Percentiles rank a stretch among this genome's conserved stretches.
These are phyloP conservation scores for Carduelis carduelis DNA, from an alignment of 2,797 vertebrate genomes.

Conservation along the genomic window DNA sequence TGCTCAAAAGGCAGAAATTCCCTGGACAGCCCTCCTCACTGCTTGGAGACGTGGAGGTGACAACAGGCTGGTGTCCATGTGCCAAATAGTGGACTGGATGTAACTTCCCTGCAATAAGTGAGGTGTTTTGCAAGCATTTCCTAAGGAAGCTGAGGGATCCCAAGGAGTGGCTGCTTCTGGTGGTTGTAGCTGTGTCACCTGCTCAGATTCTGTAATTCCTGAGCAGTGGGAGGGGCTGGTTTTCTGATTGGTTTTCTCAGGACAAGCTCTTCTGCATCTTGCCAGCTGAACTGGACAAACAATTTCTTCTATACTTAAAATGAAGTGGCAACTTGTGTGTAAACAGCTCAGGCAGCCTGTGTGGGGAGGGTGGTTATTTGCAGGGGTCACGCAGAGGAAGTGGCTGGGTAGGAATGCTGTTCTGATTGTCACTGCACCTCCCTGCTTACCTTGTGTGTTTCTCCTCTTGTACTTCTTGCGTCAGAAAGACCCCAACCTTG, in stretches of 20 bases:
- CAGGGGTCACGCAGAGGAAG: background rate
- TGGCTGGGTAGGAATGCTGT: background rate
- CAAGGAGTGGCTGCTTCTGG: background rate
- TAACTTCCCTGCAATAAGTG: background rate
- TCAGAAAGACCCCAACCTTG: background rate
- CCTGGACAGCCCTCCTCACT: background rate
- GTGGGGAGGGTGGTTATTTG: background rate
- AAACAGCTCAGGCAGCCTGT: background rate
- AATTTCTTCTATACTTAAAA: background rate
- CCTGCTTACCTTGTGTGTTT: background rate
- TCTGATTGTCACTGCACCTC: background rate
- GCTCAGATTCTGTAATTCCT: background rate
- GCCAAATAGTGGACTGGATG: background rate
- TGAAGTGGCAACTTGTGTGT: background rate
- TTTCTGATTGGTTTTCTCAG: background rate
- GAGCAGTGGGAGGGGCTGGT: background rate
- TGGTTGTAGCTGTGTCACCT: background rate
- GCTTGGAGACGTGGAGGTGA: background rate
- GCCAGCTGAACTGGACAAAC: slow-evolving; percentile 1
- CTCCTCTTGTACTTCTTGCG: background rate
- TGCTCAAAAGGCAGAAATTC: background rate
- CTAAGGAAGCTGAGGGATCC: background rate
- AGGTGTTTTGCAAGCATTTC: background rate
- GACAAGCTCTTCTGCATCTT: background rate
- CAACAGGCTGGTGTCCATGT: background rate